Percentiles rank a stretch among this genome's conserved stretches.
Evolutionary conservation across 2,113 vertebrate genomes (phyloP).

Genomic region (Dascyllus trimaculatus): DNA sequence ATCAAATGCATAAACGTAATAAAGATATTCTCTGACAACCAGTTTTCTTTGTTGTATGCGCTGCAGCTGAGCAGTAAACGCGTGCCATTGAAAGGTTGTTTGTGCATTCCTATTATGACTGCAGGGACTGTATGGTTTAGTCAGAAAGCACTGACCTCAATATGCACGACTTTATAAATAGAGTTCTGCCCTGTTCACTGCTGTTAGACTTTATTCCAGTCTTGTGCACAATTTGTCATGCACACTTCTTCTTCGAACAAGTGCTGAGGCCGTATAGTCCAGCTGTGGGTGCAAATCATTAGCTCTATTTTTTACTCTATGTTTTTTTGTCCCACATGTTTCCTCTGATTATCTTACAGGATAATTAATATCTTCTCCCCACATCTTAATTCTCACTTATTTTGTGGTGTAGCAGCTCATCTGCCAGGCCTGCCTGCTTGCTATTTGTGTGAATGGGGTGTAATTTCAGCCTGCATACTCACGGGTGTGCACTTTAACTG

Average conservation of each 20-base stretch:
- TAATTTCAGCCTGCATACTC: slow-evolving; percentile 73
- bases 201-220: slow-evolving; percentile 63
- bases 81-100: slow-evolving; percentile 15
- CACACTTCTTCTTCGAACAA: slow-evolving; percentile 48
- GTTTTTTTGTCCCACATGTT: not conserved
- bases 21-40: not conserved
- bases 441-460: slow-evolving; percentile 77
- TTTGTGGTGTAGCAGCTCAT: slow-evolving; percentile 27
- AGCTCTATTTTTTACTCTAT: not conserved
- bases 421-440: slow-evolving; percentile 20
- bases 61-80: slow-evolving; percentile 37
- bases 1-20: not conserved
- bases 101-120: slow-evolving; percentile 51
- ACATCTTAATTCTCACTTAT: slow-evolving; percentile 15
- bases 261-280: not conserved
- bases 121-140: slow-evolving; percentile 62
- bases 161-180: slow-evolving; percentile 84
- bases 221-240: slow-evolving; percentile 49
- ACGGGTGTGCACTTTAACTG: slow-evolving; percentile 40
- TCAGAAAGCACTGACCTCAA: slow-evolving; percentile 82
- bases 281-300: not conserved
- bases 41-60: not conserved
- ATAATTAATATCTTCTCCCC: not conserved
- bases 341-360: not conserved
- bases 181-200: slow-evolving; percentile 56